Base-by-base conservation (phyloP, 2,888 invertebrate genomes). In the Agriopis aurantiaria region DNA sequence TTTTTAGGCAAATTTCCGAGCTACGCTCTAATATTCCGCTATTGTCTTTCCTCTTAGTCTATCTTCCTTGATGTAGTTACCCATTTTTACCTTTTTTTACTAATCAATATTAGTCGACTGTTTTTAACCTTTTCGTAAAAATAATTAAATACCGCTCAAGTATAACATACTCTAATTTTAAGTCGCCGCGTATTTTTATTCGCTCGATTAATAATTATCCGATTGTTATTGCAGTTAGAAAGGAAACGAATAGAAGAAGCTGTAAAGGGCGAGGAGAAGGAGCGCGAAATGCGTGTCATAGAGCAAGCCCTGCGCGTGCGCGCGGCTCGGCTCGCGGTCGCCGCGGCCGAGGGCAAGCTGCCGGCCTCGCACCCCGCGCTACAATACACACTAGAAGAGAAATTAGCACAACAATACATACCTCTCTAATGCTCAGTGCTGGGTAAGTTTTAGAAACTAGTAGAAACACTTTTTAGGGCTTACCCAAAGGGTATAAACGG, bases 211-310 rank as follows among this genome's bases (percentile, higher is more conserved):
- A 12, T 6, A 48, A 12, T 40, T n/a, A n/a, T 0, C 7, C 12
- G 14, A 57, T 8, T 33, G 57, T 8, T 51, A 43, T 80, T 79
- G 11, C 81, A 94, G 94, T 73, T 93, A 68, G 86, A 93, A 80
- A 85, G 91, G 60, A 86, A 90, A 79, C 82, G 90, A 66, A 67
- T 93, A 79, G 87, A 91, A 78, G 85, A 88, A n/a, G 79, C 84
- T 8, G 77, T 88, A 1, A 76, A 81, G 64, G 84, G 86, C 0
- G 92, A 93, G 8, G 77, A 81, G 0, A 73, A 72, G 6, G 85
- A 85, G 1, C 79, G 83, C 0, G 85, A 88, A 43, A 66, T 81
- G 5, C 80, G 79, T 17, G 81, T 82, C 0, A 60, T 85, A 49
- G 91, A 92, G 69, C 76, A 76, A 9, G 81, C 91, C 0, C 68